Conservation (phyloP, 2,888 invertebrate genomes). For the Noctuana brunneofusca region DNA sequence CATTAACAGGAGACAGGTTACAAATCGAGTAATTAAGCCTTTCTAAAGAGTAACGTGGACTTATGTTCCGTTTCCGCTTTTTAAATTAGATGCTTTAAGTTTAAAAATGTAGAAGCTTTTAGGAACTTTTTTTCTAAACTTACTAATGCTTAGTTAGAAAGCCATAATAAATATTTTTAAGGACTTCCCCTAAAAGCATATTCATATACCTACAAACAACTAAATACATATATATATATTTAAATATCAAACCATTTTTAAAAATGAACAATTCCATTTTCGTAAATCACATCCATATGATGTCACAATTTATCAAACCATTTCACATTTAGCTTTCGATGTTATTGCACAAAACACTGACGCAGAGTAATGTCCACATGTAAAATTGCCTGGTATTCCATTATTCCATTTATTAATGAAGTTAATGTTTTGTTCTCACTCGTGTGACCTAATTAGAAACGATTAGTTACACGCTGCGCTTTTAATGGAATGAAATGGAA, state of each 20-base stretch:
- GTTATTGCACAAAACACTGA: slow-evolving; percentile 24
- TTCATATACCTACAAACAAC: too few relatives aligned
- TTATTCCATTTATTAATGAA: slow-evolving; percentile 34
- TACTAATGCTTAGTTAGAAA: too few relatives aligned
- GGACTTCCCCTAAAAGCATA: too few relatives aligned
- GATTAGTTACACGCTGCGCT: slow-evolving; percentile 30
- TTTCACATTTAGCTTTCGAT: background rate
- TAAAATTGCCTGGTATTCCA: slow-evolving; percentile 29
- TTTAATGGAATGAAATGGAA: slow-evolving; percentile 19
- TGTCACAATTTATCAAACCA: slow-evolving; percentile 9
- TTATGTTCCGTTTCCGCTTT: slow-evolving; percentile 62
- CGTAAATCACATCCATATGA: background rate
- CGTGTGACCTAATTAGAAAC: slow-evolving; percentile 31
- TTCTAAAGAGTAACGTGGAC: slow-evolving; percentile 58
- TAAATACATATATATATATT: too few relatives aligned
- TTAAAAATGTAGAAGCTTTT: slow-evolving; percentile 46
- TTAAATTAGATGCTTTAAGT: slow-evolving; percentile 56
- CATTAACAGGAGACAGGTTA: slow-evolving; percentile 41
- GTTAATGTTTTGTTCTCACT: slow-evolving; percentile 30
- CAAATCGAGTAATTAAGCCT: slow-evolving; percentile 66
- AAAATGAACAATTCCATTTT: background rate
- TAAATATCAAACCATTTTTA: background rate
- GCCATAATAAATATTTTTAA: too few relatives aligned
- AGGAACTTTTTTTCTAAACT: slow-evolving; percentile 44
- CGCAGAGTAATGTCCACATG: slow-evolving; percentile 26